Percentiles rank a stretch among this genome's conserved stretches.
phyloP scores from a whole-genome alignment of 2,797 vertebrate genomes.

The Esox lucius region DNA sequence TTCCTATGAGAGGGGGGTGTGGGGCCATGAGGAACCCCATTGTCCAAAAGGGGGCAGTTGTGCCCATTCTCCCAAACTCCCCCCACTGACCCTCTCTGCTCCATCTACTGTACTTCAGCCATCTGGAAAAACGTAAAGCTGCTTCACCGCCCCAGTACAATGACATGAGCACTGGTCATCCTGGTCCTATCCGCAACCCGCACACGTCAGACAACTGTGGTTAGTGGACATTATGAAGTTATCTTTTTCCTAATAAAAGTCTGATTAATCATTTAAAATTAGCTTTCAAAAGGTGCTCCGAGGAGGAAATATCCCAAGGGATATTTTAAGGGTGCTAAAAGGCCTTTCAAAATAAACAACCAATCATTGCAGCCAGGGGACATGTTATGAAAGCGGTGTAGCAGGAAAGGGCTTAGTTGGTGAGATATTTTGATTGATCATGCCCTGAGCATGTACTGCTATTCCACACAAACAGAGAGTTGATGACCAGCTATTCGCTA shows the following conservation, averaged over 20 bases:
- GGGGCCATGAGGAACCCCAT: conserved; percentile 43
- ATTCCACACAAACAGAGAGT: not conserved
- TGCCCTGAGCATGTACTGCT: not conserved
- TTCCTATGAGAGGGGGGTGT: conserved; percentile 55
- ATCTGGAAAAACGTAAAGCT: conserved; percentile 47
- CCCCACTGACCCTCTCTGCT: conserved; percentile 6
- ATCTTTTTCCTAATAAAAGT: conserved; percentile 26
- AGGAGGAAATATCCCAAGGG: not conserved
- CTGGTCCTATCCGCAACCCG: not conserved
- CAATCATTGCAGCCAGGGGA: not conserved
- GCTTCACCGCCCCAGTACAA: not conserved
- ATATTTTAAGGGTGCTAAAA: conserved; percentile 7
- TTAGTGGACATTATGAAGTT: conserved; percentile 18
- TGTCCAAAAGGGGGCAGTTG: not conserved
- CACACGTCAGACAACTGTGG: conserved; percentile 47
- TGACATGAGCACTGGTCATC: not conserved
- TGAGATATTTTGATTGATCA: not conserved
- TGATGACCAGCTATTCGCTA: not conserved
- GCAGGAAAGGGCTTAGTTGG: not conserved
- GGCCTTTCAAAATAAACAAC: not conserved
- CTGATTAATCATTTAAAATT: conserved; percentile 47
- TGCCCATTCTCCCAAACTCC: conserved; percentile 21
- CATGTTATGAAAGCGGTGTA: not conserved
- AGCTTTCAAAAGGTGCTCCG: conserved; percentile 21
- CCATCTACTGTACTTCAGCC: conserved; percentile 59